A percentile compares a stretch with the other conserved stretches of the same genome.
These are phyloP conservation scores for Tetropium fuscum DNA, from an alignment of 2,888 invertebrate species.

Conservation along the genomic window DNA sequence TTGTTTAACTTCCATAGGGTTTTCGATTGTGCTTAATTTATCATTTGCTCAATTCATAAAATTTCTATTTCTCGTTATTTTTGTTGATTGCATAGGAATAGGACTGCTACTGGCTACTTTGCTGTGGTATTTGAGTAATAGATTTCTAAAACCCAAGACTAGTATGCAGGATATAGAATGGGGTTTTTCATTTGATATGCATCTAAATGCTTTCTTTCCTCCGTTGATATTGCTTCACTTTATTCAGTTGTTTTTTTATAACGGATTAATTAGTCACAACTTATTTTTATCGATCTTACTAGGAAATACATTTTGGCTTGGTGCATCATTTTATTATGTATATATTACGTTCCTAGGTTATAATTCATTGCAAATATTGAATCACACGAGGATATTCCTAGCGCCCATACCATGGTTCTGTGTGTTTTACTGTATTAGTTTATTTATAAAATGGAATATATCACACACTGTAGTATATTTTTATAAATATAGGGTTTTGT, in stretches of 20 bases:
- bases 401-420: slow-evolving; percentile 84
- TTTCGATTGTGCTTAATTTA: slow-evolving; percentile 83
- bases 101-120: slow-evolving; percentile 48
- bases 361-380: slow-evolving; percentile 88
- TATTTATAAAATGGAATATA: slow-evolving; percentile 85
- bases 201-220: slow-evolving; percentile 99
- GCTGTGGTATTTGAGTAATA: slow-evolving; percentile 73
- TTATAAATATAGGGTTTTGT: slow-evolving; percentile 83
- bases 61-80: slow-evolving; percentile 91
- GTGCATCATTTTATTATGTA: slow-evolving; percentile 89
- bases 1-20: slow-evolving; percentile 88
- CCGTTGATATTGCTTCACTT: slow-evolving; percentile 93
- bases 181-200: slow-evolving; percentile 99
- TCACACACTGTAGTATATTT: slow-evolving; percentile 83
- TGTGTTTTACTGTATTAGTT: slow-evolving; percentile 80
- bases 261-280: slow-evolving; percentile 70
- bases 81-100: slow-evolving; percentile 87
- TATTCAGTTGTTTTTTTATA: slow-evolving; percentile 89
- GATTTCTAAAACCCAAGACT: slow-evolving; percentile 77
- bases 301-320: slow-evolving; percentile 93
- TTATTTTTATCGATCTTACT: slow-evolving; percentile 61
- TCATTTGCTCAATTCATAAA: slow-evolving; percentile 77
- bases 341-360: slow-evolving; percentile 98
- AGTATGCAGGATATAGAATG: slow-evolving; percentile 91
- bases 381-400: slow-evolving; percentile 85